A percentile compares a stretch with the other conserved stretches of the same genome.
These are phyloP conservation scores for Nothoprocta perdicaria DNA, from an alignment of 2,113 vertebrate species.

Conservation along the genomic window DNA sequence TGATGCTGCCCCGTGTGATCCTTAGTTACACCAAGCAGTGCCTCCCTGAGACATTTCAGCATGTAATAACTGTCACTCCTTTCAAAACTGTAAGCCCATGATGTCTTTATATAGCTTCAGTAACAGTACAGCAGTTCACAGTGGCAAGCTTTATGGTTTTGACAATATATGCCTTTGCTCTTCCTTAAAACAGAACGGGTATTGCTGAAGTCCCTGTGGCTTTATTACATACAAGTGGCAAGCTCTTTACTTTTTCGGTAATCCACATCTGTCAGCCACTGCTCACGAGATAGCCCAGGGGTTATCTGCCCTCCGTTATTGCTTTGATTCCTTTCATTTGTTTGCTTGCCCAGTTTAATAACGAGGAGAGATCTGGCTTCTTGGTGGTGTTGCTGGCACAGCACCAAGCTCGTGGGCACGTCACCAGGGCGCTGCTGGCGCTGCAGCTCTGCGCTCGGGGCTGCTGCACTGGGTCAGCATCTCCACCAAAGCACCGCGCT, in stretches of 20 bases:
- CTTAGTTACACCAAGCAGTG: conserved; percentile 11
- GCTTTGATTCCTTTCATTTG: conserved; percentile 68
- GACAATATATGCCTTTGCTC: conserved; percentile 68
- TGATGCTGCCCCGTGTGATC: conserved; percentile 37
- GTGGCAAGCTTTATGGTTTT: conserved; percentile 67
- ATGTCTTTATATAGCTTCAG: conserved; percentile 68
- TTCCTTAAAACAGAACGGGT: conserved; percentile 66
- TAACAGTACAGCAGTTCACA: conserved; percentile 40
- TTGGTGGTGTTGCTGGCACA: conserved; percentile 66
- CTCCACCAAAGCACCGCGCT: conserved; percentile 34
- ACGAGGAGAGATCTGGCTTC: conserved; percentile 58
- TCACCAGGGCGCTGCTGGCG: not conserved
- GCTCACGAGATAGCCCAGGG: conserved; percentile 61
- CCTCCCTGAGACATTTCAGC: conserved; percentile 47
- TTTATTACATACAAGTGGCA: conserved; percentile 72
- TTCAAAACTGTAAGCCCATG: conserved; percentile 45
- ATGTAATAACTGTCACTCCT: conserved; percentile 67
- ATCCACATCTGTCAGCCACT: conserved; percentile 73
- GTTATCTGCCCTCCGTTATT: conserved; percentile 71
- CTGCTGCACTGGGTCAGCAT: conserved; percentile 35
- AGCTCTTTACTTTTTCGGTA: conserved; percentile 70
- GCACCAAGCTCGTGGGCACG: conserved; percentile 47
- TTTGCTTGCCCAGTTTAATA: conserved; percentile 71
- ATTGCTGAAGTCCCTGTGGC: conserved; percentile 64
- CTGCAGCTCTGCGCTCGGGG: not conserved